These are phyloP conservation scores for Drosophila mojavensis DNA, from an alignment of 1,140 invertebrate genomes.

Conservation along the genomic window DNA sequence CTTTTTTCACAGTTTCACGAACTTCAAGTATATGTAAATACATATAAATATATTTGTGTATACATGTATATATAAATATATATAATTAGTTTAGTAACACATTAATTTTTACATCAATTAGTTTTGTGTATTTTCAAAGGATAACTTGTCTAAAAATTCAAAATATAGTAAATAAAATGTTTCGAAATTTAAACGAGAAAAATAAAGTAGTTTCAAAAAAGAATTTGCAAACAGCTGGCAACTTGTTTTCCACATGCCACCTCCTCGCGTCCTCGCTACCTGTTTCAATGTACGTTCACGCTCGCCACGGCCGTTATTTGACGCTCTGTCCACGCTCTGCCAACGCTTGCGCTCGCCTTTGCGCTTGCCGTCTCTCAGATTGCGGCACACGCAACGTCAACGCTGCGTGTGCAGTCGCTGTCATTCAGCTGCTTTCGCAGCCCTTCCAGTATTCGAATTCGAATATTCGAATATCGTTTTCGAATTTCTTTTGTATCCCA, in stretches of 20 bases:
- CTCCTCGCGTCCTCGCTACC: background rate
- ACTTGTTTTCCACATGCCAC: slow-evolving; percentile 22
- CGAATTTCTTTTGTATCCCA: slow-evolving; percentile 5
- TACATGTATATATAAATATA: slow-evolving; percentile 10
- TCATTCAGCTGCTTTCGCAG: background rate
- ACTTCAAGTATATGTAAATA: slow-evolving; percentile 30
- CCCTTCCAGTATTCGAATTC: slow-evolving; percentile 29
- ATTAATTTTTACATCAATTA: slow-evolving; percentile 9
- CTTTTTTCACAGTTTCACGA: slow-evolving; percentile 34
- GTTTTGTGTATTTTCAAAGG: slow-evolving; percentile 9
- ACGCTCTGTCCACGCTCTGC: background rate
- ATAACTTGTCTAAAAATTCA: slow-evolving; percentile 11
- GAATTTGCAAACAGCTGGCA: slow-evolving; percentile 44
- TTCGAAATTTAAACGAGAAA: background rate
- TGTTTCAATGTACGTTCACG: background rate
- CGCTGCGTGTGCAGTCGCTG: background rate
- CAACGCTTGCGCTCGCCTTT: background rate
- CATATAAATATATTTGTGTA: slow-evolving; percentile 22
- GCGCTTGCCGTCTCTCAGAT: background rate
- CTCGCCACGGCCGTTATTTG: slow-evolving; percentile 6
- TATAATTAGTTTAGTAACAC: slow-evolving; percentile 25
- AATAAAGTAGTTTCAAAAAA: background rate
- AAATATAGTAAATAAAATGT: slow-evolving; percentile 2
- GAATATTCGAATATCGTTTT: slow-evolving; percentile 18
- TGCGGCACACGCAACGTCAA: background rate